These are phyloP conservation scores for Sceliomorpha sp. DNA, from an alignment of 2,888 invertebrate species.

Conservation along the genomic window DNA sequence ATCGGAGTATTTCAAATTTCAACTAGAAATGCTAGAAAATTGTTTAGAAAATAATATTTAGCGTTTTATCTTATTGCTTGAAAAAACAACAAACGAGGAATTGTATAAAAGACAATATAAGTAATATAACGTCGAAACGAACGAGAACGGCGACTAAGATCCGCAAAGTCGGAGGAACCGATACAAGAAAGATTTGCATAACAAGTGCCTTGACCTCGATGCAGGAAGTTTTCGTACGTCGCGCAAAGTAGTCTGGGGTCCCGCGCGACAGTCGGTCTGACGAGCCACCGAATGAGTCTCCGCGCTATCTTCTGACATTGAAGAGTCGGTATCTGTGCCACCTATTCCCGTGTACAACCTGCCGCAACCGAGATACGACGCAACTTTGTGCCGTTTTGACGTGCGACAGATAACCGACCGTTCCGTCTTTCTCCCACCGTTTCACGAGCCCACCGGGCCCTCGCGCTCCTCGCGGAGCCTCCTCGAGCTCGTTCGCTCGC, in stretches of 20 bases:
- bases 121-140: too few relatives aligned
- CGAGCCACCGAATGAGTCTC: slow-evolving; percentile 46
- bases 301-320: slow-evolving; percentile 56
- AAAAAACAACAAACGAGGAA: too few relatives aligned
- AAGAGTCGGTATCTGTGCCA: slow-evolving; percentile 68
- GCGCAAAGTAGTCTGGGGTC: slow-evolving; percentile 25
- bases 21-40: too few relatives aligned
- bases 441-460: slow-evolving; percentile 38
- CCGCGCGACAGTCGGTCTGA: slow-evolving; percentile 42
- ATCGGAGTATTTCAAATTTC: too few relatives aligned
- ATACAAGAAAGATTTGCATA: slow-evolving; percentile 13
- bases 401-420: slow-evolving; percentile 69
- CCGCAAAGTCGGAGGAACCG: too few relatives aligned
- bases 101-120: too few relatives aligned
- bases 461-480: slow-evolving; percentile 11
- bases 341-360: slow-evolving; percentile 66
- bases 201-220: slow-evolving; percentile 30
- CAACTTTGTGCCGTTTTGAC: slow-evolving; percentile 76
- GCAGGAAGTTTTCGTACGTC: slow-evolving; percentile 25
- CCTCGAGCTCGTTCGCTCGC: slow-evolving; percentile 12
- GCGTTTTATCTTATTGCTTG: too few relatives aligned
- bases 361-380: slow-evolving; percentile 68
- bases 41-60: too few relatives aligned
- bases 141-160: too few relatives aligned
- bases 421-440: slow-evolving; percentile 54